These are phyloP conservation scores for Drosophila lacertosa DNA, from an alignment of 1,140 invertebrate genomes.

Conservation along the genomic window DNA sequence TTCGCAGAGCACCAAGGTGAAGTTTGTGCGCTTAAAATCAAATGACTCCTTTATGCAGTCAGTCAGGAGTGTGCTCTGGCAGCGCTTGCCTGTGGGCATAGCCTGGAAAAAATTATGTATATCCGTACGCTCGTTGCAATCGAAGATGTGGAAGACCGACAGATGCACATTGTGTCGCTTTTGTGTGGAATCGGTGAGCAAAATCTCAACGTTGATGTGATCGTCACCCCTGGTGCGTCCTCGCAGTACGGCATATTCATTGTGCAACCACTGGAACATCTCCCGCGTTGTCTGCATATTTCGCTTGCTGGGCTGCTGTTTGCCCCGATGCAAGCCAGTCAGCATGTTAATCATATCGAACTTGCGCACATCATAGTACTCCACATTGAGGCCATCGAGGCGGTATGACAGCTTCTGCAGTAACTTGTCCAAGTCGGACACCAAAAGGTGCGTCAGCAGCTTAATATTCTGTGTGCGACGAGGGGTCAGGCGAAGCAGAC, in stretches of 20 bases:
- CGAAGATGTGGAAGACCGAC: conserved; percentile 56
- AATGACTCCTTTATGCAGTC: conserved; percentile 71
- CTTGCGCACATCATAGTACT: conserved; percentile 69
- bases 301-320: not conserved
- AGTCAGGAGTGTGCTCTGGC: conserved; percentile 40
- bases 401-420: conserved; percentile 35
- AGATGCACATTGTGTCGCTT: conserved; percentile 41
- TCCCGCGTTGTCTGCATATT: conserved; percentile 51
- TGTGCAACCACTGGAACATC: conserved; percentile 62
- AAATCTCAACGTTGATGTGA: conserved; percentile 60
- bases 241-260: conserved; percentile 45
- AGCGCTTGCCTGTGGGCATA: conserved; percentile 20
- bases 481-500: conserved; percentile 50
- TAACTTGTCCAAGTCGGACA: conserved; percentile 58
- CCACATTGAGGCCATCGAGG: conserved; percentile 46
- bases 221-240: conserved; percentile 53
- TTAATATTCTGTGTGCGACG: conserved; percentile 45
- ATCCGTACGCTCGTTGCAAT: conserved; percentile 50
- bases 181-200: conserved; percentile 19
- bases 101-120: conserved; percentile 52
- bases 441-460: conserved; percentile 54
- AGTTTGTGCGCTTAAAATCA: conserved; percentile 24
- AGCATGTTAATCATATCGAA: conserved; percentile 71
- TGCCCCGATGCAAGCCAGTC: not conserved
- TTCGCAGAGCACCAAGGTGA: conserved; percentile 59